These are phyloP conservation scores for Halocaridina rubra DNA, from an alignment of 2,888 invertebrate genomes.

Conservation along the genomic window DNA sequence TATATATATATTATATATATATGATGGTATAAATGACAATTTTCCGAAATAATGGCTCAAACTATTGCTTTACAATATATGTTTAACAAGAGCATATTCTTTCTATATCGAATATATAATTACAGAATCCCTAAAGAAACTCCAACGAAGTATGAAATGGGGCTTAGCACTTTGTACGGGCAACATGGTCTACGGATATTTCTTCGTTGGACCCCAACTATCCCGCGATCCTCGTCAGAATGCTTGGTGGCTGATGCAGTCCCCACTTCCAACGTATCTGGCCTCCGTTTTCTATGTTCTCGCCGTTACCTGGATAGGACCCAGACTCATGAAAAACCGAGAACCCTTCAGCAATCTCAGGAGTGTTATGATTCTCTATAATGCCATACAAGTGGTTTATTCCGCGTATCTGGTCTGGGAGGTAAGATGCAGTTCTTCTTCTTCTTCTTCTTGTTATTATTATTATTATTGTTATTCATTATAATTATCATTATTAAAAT, in stretches of 20 bases:
- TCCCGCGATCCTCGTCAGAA: slow-evolving; percentile 6
- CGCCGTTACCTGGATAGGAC: slow-evolving; percentile 11
- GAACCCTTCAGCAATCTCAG: neutral
- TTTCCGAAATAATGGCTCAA: too few species aligned
- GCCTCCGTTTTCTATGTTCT: slow-evolving; percentile 5
- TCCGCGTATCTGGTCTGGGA: slow-evolving; percentile 25
- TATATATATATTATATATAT: too few species aligned
- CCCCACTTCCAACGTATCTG: slow-evolving; percentile 5
- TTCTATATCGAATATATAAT: too few species aligned
- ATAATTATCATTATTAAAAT: too few species aligned
- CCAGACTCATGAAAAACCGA: neutral
- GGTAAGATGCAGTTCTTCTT: neutral
- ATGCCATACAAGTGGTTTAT: slow-evolving; percentile 18
- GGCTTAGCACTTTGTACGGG: neutral
- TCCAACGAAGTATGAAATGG: neutral
- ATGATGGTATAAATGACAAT: too few species aligned
- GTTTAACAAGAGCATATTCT: too few species aligned
- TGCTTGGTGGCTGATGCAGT: slow-evolving; percentile 12
- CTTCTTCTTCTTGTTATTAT: neutral
- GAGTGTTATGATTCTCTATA: slow-evolving; percentile 12
- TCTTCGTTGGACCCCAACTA: neutral
- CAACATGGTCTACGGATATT: slow-evolving; percentile 1
- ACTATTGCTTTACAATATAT: too few species aligned
- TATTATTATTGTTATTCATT: too few species aligned
- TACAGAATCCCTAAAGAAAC: neutral